Evolutionary conservation across 2,113 vertebrate genomes (phyloP).

Genomic region (Burhinus bistriatus): DNA sequence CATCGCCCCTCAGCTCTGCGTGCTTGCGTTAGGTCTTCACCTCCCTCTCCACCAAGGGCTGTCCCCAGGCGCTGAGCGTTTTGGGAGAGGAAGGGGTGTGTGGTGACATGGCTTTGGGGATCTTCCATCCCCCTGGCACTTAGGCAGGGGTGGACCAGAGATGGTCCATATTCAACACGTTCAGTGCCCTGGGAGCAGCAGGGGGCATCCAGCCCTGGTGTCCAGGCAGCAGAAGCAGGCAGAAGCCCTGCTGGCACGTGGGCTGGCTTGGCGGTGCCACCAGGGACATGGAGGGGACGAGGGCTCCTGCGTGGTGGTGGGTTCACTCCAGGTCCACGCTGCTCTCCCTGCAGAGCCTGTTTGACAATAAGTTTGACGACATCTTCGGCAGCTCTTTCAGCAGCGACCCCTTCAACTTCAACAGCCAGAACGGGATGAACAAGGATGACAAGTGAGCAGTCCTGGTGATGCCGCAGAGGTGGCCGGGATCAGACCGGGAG

Average conservation of each 20-base stretch:
- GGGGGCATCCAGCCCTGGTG: background rate
- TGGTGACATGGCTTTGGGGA: background rate
- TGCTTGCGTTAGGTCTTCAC: background rate
- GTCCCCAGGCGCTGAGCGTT: fast-evolving
- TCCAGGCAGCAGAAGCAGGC: background rate
- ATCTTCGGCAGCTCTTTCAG: conserved; percentile 90
- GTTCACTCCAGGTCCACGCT: background rate
- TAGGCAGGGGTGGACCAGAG: background rate
- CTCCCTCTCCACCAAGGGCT: background rate
- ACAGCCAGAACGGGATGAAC: conserved; percentile 90
- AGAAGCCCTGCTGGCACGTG: fast-evolving
- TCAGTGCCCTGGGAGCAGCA: fast-evolving
- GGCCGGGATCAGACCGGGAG: fast-evolving
- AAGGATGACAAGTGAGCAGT: conserved; percentile 91
- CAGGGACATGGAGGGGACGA: fast-evolving
- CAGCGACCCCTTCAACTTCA: conserved; percentile 93
- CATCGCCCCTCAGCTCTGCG: background rate
- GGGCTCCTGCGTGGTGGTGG: background rate
- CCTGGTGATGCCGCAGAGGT: fast-evolving
- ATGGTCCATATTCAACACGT: background rate
- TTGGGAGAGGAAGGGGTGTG: fast-evolving
- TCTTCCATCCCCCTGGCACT: background rate
- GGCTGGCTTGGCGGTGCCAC: fast-evolving
- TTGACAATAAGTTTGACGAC: conserved; percentile 92
- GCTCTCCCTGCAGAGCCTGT: conserved; percentile 70